phyloP scores from a whole-genome alignment of 2,888 invertebrate species.

The Pachymerium ferrugineum region DNA sequence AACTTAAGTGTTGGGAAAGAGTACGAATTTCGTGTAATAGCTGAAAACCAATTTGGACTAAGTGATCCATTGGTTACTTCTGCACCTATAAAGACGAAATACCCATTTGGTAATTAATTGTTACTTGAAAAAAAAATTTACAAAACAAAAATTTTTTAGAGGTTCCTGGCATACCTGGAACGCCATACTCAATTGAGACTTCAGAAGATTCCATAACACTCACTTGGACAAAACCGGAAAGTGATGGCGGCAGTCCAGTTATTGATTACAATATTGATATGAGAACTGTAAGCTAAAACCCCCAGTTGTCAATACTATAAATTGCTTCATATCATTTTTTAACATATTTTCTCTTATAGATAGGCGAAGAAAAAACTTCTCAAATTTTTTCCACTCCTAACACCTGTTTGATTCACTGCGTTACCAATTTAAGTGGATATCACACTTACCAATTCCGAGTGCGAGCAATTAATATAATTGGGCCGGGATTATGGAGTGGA shows the following conservation, averaged over 20 bases:
- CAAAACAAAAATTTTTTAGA: slow-evolving; percentile 49
- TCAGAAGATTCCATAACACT: slow-evolving; percentile 94
- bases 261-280: slow-evolving; percentile 92
- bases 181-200: slow-evolving; percentile 75
- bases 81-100: slow-evolving; percentile 87
- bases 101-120: slow-evolving; percentile 70
- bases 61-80: slow-evolving; percentile 84
- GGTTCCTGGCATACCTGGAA: slow-evolving; percentile 82
- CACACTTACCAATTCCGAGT: slow-evolving; percentile 98
- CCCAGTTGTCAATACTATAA: not conserved
- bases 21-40: slow-evolving; percentile 97
- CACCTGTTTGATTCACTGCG: slow-evolving; percentile 77
- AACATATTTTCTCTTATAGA: slow-evolving; percentile 41
- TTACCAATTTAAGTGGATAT: slow-evolving; percentile 70
- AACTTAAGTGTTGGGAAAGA: slow-evolving; percentile 85
- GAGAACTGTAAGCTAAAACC: slow-evolving; percentile 51
- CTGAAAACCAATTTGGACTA: slow-evolving; percentile 95
- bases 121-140: not conserved
- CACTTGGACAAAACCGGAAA: slow-evolving; percentile 90
- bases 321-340: not conserved
- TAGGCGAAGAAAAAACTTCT: slow-evolving; percentile 92
- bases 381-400: slow-evolving; percentile 83
- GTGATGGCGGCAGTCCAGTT: slow-evolving; percentile 95
- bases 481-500: slow-evolving; percentile 88
- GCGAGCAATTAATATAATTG: slow-evolving; percentile 90